phyloP scores from a whole-genome alignment of 2,888 invertebrate genomes.

The Athrips mouffetella region DNA sequence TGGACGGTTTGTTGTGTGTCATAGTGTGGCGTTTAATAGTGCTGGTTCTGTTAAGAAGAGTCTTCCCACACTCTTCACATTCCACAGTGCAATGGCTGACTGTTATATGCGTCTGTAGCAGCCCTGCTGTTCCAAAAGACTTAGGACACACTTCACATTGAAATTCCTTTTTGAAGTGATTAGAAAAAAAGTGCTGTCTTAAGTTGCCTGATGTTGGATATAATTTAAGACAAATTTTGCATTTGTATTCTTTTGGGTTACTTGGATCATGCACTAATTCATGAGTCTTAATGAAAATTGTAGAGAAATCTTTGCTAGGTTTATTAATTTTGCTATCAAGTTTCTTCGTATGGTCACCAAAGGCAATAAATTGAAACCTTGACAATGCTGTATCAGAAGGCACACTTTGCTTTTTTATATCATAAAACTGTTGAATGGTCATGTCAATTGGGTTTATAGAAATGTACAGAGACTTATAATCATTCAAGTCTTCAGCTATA shows the following conservation, averaged over 20 bases:
- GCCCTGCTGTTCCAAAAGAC: conserved; percentile 17
- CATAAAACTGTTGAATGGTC: conserved; percentile 17
- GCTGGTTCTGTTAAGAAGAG: conserved; percentile 12
- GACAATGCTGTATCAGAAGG: conserved; percentile 7
- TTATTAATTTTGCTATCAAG: neutral
- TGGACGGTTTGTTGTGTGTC: neutral
- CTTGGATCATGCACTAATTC: conserved; percentile 15
- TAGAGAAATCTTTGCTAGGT: conserved; percentile 11
- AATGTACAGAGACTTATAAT: conserved; percentile 9
- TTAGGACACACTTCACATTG: conserved; percentile 12
- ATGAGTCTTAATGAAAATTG: conserved; percentile 18
- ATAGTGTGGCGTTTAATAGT: conserved; percentile 14
- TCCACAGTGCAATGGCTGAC: conserved; percentile 11
- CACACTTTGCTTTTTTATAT: neutral
- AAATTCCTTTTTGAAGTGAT: conserved; percentile 19
- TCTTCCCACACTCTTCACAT: conserved; percentile 13
- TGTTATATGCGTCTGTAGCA: conserved; percentile 11
- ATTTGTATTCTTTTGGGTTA: conserved; percentile 13
- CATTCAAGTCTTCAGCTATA: neutral
- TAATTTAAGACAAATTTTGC: conserved; percentile 15
- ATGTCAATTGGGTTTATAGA: conserved; percentile 9
- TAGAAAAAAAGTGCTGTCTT: conserved; percentile 16
- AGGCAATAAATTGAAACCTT: conserved; percentile 9
- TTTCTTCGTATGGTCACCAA: neutral
- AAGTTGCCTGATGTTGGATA: conserved; percentile 17